These are phyloP conservation scores for Falco columbarius DNA, from an alignment of 2,797 vertebrate genomes.

Conservation along the genomic window DNA sequence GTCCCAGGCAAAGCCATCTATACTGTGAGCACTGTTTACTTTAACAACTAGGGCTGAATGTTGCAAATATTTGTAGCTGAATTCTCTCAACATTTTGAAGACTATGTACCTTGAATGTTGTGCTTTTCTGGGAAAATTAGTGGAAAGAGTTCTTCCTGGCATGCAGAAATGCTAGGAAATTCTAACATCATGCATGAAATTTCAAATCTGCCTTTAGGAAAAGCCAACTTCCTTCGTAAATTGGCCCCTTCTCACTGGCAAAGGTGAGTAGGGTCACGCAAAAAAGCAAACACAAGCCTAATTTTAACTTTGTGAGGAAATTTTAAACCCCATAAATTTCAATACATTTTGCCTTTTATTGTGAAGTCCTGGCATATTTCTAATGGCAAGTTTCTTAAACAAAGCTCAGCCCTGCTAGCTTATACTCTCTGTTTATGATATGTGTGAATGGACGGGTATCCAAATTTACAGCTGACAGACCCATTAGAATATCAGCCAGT, in stretches of 20 bases:
- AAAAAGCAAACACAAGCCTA: not conserved
- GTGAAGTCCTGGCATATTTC: conserved; percentile 22
- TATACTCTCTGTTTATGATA: not conserved
- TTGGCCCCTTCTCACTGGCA: conserved; percentile 2
- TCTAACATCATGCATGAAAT: conserved; percentile 52
- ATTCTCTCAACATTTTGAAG: conserved; percentile 42
- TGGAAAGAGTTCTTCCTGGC: conserved; percentile 43
- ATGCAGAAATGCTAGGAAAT: conserved; percentile 40
- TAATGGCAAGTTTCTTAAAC: not conserved
- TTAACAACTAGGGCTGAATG: not conserved
- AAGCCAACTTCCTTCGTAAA: conserved; percentile 36
- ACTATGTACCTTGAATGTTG: not conserved
- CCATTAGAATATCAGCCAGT: not conserved
- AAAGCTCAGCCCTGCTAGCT: not conserved
- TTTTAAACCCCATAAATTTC: conserved; percentile 39
- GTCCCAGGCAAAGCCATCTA: not conserved
- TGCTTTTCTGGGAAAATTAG: conserved; percentile 39
- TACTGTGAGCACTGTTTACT: not conserved
- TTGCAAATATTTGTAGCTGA: conserved; percentile 35
- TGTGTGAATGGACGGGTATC: not conserved
- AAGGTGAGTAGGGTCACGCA: conserved; percentile 24
- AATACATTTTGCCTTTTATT: conserved; percentile 17
- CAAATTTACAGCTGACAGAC: not conserved
- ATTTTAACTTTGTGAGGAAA: conserved; percentile 11
- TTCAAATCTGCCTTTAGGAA: conserved; percentile 52